Evolutionary conservation across 2,888 invertebrate species (phyloP).

Genomic region (Onthophagus sagittarius): DNA sequence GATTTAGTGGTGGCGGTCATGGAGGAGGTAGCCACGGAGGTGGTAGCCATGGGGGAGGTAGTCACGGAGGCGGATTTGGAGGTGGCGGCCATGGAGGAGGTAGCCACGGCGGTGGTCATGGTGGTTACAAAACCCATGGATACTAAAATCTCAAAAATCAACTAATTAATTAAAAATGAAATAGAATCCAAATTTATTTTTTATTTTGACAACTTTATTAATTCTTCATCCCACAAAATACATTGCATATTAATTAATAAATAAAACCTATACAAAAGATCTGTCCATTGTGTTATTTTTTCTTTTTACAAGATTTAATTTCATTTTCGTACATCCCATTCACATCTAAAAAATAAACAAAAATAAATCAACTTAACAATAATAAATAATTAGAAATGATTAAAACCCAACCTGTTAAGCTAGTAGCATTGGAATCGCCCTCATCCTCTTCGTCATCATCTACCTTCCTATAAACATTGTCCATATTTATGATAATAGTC

Average conservation of each 20-base stretch:
- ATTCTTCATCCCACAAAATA: background rate
- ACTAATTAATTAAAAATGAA: background rate
- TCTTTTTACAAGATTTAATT: background rate
- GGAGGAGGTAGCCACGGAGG: background rate
- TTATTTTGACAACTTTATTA: too few relatives aligned
- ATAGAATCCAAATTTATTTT: too few relatives aligned
- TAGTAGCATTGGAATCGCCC: background rate
- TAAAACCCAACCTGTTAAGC: background rate
- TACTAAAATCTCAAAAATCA: background rate
- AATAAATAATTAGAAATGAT: background rate
- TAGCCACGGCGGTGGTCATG: background rate
- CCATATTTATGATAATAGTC: slow-evolving; percentile 26
- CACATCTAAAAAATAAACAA: slow-evolving; percentile 5
- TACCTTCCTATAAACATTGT: slow-evolving; percentile 20
- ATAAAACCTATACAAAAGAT: background rate
- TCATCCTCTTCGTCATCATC: slow-evolving; percentile 12
- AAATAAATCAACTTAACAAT: background rate
- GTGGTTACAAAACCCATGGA: background rate
- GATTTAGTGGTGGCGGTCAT: background rate
- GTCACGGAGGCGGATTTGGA: too few relatives aligned
- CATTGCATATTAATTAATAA: background rate
- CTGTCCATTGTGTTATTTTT: background rate
- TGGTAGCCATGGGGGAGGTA: background rate
- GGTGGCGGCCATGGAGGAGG: background rate
- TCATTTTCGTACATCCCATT: background rate